Conservation (phyloP, 2,113 vertebrate genomes). For the Poeciliopsis prolifica region DNA sequence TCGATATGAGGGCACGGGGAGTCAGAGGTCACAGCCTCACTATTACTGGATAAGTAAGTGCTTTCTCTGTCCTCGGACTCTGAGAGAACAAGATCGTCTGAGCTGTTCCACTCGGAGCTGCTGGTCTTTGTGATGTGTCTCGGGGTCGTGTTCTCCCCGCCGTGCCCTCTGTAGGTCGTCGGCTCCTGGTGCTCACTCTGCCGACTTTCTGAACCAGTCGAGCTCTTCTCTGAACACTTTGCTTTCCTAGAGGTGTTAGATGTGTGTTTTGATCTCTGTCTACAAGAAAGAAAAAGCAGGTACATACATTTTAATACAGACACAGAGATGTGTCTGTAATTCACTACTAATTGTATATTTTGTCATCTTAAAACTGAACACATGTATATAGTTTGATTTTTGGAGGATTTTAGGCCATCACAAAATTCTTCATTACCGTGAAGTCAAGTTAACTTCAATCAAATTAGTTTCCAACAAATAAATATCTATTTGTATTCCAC, state of each 20-base stretch:
- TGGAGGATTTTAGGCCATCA: not conserved
- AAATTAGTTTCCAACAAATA: not conserved
- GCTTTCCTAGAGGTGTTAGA: slow-evolving; percentile 66
- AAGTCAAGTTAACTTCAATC: not conserved
- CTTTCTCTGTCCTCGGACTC: slow-evolving; percentile 82
- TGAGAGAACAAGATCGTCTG: slow-evolving; percentile 78
- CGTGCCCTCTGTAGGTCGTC: slow-evolving; percentile 53
- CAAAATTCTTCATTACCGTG: too few species aligned
- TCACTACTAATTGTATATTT: not conserved
- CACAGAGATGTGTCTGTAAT: not conserved
- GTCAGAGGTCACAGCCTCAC: slow-evolving; percentile 60
- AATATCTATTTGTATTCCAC: not conserved
- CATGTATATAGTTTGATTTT: not conserved
- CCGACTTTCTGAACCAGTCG: slow-evolving; percentile 48
- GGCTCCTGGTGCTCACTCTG: slow-evolving; percentile 66
- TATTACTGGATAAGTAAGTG: slow-evolving; percentile 76
- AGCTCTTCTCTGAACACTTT: slow-evolving; percentile 63
- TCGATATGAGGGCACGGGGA: slow-evolving; percentile 52
- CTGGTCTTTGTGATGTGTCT: slow-evolving; percentile 77
- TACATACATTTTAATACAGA: not conserved
- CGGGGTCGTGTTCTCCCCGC: slow-evolving; percentile 58
- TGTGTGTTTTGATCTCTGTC: slow-evolving; percentile 75
- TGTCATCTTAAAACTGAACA: not conserved
- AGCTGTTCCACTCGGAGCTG: slow-evolving; percentile 84
- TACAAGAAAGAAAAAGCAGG: slow-evolving; percentile 40